Conservation (phyloP, 2,797 vertebrate species). For the Diceros bicornis region DNA sequence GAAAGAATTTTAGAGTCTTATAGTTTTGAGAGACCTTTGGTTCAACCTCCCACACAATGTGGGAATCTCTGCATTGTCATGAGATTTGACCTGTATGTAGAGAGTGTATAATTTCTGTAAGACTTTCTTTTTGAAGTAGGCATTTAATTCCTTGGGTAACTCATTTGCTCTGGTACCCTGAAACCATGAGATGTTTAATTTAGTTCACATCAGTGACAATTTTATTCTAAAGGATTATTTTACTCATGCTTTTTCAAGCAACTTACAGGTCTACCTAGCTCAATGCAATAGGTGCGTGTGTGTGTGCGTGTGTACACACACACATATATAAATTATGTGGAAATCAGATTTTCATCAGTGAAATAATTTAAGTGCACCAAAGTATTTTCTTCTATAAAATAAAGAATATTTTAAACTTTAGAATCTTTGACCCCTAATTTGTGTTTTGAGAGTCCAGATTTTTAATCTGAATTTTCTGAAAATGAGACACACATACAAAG, state of each 20-base stretch:
- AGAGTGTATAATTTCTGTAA: background rate
- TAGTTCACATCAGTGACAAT: background rate
- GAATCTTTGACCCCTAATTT: background rate
- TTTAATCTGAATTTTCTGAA: conserved; percentile 48
- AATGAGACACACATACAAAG: background rate
- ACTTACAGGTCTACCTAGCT: background rate
- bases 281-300: background rate
- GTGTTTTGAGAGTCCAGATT: background rate
- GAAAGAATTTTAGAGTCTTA: background rate
- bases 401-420: conserved; percentile 53
- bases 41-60: background rate
- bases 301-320: background rate
- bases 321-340: background rate
- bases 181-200: conserved; percentile 36
- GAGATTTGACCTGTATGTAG: background rate
- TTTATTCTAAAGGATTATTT: conserved; percentile 11
- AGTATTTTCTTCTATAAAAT: background rate
- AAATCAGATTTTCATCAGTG: conserved; percentile 18
- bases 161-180: conserved; percentile 4
- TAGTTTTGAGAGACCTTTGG: background rate
- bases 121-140: background rate
- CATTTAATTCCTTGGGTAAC: conserved; percentile 54
- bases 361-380: conserved; percentile 9
- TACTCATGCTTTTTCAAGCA: background rate
- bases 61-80: background rate